Evolutionary conservation across 2,888 invertebrate species (phyloP).

Genomic region (Platerodrilus igneus): DNA sequence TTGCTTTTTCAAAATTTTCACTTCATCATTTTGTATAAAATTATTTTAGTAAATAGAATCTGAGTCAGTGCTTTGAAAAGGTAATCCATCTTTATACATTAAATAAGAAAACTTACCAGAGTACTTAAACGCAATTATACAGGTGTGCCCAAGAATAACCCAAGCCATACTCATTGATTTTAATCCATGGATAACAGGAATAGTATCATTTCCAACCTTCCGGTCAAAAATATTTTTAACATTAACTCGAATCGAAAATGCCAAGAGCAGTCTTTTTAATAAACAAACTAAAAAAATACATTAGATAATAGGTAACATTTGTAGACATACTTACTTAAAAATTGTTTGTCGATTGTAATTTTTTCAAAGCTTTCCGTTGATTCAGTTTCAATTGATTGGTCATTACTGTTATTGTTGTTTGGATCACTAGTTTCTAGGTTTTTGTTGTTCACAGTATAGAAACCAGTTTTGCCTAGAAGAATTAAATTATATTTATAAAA

Average conservation of each 20-base stretch:
- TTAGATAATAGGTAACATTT: background rate
- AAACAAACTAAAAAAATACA: conserved; percentile 51
- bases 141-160: conserved; percentile 68
- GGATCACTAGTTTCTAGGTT: conserved; percentile 17
- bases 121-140: conserved; percentile 78
- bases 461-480: conserved; percentile 39
- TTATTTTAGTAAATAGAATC: too few relatives aligned
- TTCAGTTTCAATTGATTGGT: conserved; percentile 23
- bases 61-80: too few relatives aligned
- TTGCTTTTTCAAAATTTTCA: too few relatives aligned
- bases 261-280: conserved; percentile 65
- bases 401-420: conserved; percentile 18
- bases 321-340: conserved; percentile 9
- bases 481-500: conserved; percentile 2
- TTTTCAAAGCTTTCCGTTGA: conserved; percentile 16
- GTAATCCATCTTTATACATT: too few relatives aligned
- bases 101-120: conserved; percentile 56
- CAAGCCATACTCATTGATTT: conserved; percentile 62
- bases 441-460: conserved; percentile 37
- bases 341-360: conserved; percentile 16
- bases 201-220: conserved; percentile 73
- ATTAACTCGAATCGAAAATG: conserved; percentile 74
- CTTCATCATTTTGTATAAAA: too few relatives aligned
- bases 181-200: conserved; percentile 65
- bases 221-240: conserved; percentile 76